phyloP scores from a whole-genome alignment of 2,113 vertebrate genomes.

The Sebastes schlegelii region DNA sequence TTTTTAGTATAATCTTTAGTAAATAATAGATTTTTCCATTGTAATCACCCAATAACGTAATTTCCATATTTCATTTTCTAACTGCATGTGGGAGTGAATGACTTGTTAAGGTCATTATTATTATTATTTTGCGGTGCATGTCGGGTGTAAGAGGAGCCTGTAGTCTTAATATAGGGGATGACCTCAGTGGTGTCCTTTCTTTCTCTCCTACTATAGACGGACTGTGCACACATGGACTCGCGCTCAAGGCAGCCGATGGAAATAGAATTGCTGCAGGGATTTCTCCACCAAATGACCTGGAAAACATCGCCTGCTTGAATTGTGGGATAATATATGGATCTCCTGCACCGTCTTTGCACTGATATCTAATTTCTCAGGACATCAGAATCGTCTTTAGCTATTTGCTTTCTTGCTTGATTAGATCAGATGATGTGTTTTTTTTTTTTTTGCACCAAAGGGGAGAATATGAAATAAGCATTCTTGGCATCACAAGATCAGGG shows the following conservation, averaged over 20 bases:
- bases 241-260: slow-evolving; percentile 77
- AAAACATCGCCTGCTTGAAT: slow-evolving; percentile 76
- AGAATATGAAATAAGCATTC: slow-evolving; percentile 20
- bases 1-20: background rate
- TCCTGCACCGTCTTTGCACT: slow-evolving; percentile 35
- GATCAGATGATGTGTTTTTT: slow-evolving; percentile 28
- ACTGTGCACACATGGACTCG: slow-evolving; percentile 75
- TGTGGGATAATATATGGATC: slow-evolving; percentile 66
- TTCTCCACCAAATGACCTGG: slow-evolving; percentile 83
- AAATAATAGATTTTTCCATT: background rate
- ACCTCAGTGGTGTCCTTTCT: slow-evolving; percentile 81
- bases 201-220: slow-evolving; percentile 72
- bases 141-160: slow-evolving; percentile 65
- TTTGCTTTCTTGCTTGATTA: slow-evolving; percentile 35
- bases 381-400: slow-evolving; percentile 19
- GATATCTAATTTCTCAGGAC: slow-evolving; percentile 45
- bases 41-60: background rate
- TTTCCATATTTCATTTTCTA: background rate
- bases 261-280: slow-evolving; percentile 82
- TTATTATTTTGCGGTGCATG: slow-evolving; percentile 47
- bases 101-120: background rate
- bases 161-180: slow-evolving; percentile 81
- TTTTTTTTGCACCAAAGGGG: slow-evolving; percentile 1
- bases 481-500: slow-evolving; percentile 24
- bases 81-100: background rate